Evolutionary conservation across 2,888 invertebrate species (phyloP), one percentile per base, ranked within the genome.

Genomic region (Zaprionus obscuricornis): DNA sequence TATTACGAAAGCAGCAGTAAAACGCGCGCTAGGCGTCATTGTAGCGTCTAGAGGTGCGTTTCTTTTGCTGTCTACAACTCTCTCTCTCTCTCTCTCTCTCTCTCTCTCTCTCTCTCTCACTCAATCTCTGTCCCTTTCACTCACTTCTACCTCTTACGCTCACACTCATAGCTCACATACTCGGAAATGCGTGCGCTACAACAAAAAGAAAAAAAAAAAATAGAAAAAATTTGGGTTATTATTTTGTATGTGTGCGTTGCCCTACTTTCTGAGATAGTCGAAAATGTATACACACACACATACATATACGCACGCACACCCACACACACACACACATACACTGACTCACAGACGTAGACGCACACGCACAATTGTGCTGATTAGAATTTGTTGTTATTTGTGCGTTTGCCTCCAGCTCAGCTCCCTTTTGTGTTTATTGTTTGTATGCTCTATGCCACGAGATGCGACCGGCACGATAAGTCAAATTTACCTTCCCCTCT

Each of bases 151-250:
- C 33, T 8, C 54, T 29, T 40, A 42, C 43, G 18, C 59, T 51
- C 50, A 36, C 49, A 42, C 55, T 45, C 13, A 18, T 10, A n/a
- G 29, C 5, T 22, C 5, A 22, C 4, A 22, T 22, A 22, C 22
- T 68, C 74, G 66, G 74, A 78, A 83, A 74, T 78, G 78, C 78
- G 78, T 79, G 84, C 68, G 76, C 49, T 66, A 47, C n/a, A n/a
- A n/a, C n/a, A n/a, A n/a, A n/a, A n/a, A n/a, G n/a, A n/a, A n/a
- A n/a, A n/a, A n/a, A n/a, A n/a, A n/a, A n/a, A n/a, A n/a, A n/a
- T n/a, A n/a, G n/a, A n/a, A n/a, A 56, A 68, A 83, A 76, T 83
- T 78, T 79, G 64, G 84, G 84, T 83, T 83, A 83, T 64, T 79
- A 57, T 76, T 66, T n/a, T n/a, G n/a, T n/a, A n/a, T 69, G 70